Conservation (phyloP, 2,888 invertebrate genomes). For the Strigamia transsilvanica region DNA sequence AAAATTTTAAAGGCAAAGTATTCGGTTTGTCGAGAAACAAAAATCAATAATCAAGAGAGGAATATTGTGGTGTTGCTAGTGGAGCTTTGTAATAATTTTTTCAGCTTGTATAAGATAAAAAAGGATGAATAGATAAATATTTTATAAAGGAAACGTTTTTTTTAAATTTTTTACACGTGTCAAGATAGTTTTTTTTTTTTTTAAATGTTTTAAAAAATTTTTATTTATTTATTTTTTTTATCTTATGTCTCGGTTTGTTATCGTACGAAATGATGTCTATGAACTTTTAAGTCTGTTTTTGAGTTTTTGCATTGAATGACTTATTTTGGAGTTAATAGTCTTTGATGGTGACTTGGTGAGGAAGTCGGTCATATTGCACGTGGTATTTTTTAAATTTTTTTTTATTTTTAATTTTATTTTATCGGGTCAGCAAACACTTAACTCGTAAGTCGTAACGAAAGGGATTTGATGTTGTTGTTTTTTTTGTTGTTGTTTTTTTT, state of each 20-base stretch:
- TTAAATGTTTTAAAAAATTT: neutral
- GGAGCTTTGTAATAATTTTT: conserved; percentile 17
- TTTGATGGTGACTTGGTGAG: neutral
- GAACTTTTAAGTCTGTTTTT: neutral
- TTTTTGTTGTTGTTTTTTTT: too few relatives aligned
- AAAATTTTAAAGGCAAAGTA: conserved; percentile 34
- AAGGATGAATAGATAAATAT: neutral
- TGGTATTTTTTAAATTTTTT: neutral
- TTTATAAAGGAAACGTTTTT: neutral
- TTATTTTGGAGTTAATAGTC: neutral
- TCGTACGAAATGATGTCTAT: neutral
- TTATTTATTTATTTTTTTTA: conserved; percentile 10
- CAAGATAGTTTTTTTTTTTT: neutral
- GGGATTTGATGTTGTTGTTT: neutral
- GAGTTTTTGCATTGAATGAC: conserved; percentile 31
- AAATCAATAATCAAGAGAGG: neutral
- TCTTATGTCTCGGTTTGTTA: conserved; percentile 14
- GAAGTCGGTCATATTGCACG: conserved; percentile 17
- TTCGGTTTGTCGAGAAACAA: neutral
- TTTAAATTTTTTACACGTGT: conserved; percentile 37
- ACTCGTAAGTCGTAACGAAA: neutral
- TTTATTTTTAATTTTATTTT: conserved; percentile 1
- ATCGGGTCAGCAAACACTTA: conserved; percentile 1
- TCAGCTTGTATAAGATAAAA: neutral
- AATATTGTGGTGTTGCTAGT: conserved; percentile 8